Conservation (phyloP, 2,113 vertebrate genomes). For the Bostrychus sinensis region DNA sequence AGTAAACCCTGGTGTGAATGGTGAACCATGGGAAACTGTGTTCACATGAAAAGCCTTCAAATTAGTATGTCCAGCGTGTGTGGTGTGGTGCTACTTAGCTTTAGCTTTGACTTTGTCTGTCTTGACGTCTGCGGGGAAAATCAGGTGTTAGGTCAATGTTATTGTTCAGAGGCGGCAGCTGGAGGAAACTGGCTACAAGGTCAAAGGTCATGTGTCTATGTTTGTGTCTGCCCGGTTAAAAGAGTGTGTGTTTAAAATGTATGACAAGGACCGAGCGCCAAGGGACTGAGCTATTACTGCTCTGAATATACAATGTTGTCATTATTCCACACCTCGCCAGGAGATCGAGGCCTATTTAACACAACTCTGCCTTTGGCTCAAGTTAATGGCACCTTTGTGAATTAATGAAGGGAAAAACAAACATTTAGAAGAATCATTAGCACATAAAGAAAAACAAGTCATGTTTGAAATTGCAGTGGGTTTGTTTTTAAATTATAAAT, state of each 20-base stretch:
- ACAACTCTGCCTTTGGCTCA: slow-evolving; percentile 17
- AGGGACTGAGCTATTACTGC: slow-evolving; percentile 14
- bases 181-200: slow-evolving; percentile 38
- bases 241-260: slow-evolving; percentile 29
- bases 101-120: slow-evolving; percentile 7
- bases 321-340: slow-evolving; percentile 23
- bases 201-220: slow-evolving; percentile 30
- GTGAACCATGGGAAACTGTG: slow-evolving; percentile 13
- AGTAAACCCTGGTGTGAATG: slow-evolving; percentile 20
- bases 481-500: slow-evolving; percentile 2
- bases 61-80: slow-evolving; percentile 14
- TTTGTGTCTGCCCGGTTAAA: slow-evolving; percentile 25
- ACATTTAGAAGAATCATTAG: slow-evolving; percentile 3
- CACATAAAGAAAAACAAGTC: slow-evolving; percentile 1
- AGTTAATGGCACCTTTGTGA: slow-evolving; percentile 1
- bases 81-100: slow-evolving; percentile 3
- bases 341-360: slow-evolving; percentile 12
- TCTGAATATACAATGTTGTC: slow-evolving; percentile 39
- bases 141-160: slow-evolving; percentile 41
- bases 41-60: slow-evolving; percentile 18
- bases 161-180: slow-evolving; percentile 36
- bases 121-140: slow-evolving; percentile 10
- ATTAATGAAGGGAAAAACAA: background rate
- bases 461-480: background rate
- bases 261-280: slow-evolving; percentile 20